Evolutionary conservation across 64 coral and sea anemone genomes (phyloP).

Genomic region (Stylophora pistillata): DNA sequence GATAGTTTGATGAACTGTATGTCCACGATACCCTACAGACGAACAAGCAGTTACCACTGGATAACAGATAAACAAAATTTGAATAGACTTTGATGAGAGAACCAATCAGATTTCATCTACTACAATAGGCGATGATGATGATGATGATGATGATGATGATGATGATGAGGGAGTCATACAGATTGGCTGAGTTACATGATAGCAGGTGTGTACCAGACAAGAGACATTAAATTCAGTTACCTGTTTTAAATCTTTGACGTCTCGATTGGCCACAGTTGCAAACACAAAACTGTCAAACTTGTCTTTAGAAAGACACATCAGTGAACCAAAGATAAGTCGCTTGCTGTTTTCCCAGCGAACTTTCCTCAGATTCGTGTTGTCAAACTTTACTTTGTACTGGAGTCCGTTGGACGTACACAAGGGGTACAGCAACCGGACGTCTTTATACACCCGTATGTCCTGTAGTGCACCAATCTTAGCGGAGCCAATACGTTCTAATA

Average conservation of each 20-base stretch:
- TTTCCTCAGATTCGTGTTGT: slow-evolving; percentile 22
- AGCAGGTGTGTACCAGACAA: too few species aligned
- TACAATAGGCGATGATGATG: too few species aligned
- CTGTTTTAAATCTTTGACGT: slow-evolving; percentile 61
- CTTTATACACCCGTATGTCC: slow-evolving; percentile 73
- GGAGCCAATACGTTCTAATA: slow-evolving; percentile 25
- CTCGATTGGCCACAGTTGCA: slow-evolving; percentile 64
- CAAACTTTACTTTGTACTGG: slow-evolving; percentile 49
- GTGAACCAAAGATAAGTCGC: slow-evolving; percentile 63
- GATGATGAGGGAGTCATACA: too few species aligned
- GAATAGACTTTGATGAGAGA: too few species aligned
- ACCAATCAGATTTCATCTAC: too few species aligned
- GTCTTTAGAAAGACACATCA: slow-evolving; percentile 68
- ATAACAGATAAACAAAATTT: neutral
- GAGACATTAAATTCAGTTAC: too few species aligned
- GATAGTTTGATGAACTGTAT: slow-evolving; percentile 63
- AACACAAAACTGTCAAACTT: slow-evolving; percentile 57
- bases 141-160: too few species aligned
- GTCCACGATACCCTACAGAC: slow-evolving; percentile 66
- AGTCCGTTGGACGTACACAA: slow-evolving; percentile 50
- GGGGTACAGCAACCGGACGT: slow-evolving; percentile 48
- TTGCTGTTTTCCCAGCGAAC: slow-evolving; percentile 75
- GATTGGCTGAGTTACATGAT: too few species aligned
- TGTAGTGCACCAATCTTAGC: slow-evolving; percentile 18
- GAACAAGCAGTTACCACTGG: neutral